A percentile compares a stretch with the other conserved stretches of the same genome.
These are phyloP conservation scores for Pseudopodoces humilis DNA, from an alignment of 2,113 vertebrate species.

Conservation along the genomic window DNA sequence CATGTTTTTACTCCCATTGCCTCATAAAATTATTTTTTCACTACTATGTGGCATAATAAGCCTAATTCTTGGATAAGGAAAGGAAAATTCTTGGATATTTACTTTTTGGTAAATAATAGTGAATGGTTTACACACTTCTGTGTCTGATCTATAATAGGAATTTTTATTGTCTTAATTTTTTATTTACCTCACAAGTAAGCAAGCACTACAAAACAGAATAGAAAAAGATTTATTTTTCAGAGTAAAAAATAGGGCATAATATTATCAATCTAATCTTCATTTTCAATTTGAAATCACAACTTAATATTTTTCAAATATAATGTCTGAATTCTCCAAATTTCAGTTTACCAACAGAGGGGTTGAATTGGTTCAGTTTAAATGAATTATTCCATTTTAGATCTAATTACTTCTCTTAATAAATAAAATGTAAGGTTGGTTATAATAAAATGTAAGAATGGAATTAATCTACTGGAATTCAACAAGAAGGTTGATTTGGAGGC, in stretches of 20 bases:
- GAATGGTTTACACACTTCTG: not conserved
- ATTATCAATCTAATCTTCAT: not conserved
- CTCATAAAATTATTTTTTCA: not conserved
- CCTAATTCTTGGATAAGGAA: not conserved
- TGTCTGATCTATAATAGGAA: not conserved
- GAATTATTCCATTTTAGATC: not conserved
- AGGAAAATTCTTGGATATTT: no score
- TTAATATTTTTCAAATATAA: not conserved
- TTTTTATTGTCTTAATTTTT: not conserved
- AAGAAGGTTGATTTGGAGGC: not conserved
- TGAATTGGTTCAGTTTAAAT: not conserved
- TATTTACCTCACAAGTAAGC: not conserved
- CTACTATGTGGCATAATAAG: not conserved
- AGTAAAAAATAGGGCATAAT: not conserved
- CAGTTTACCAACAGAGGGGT: not conserved
- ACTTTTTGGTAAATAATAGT: not conserved
- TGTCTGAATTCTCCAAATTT: not conserved
- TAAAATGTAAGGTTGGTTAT: no score
- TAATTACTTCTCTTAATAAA: not conserved
- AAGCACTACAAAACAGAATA: not conserved
- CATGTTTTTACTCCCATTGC: rapidly evolving
- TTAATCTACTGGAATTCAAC: not conserved
- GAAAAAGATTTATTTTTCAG: not conserved
- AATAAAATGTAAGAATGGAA: not conserved
- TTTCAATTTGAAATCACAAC: not conserved